Conservation (phyloP, 1,140 invertebrate species). For the Solenopsis invicta region DNA sequence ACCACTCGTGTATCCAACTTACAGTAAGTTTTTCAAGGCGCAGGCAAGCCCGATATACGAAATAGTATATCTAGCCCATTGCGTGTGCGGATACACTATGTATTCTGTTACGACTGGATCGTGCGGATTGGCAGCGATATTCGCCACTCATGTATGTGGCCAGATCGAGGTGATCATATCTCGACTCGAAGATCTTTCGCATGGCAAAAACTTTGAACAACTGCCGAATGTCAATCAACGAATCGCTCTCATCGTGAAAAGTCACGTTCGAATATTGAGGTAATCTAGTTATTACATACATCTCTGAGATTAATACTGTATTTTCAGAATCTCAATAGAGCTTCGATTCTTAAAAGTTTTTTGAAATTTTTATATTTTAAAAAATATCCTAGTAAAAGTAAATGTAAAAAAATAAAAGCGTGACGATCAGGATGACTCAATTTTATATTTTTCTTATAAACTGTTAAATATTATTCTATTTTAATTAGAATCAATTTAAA, state of each 20-base stretch:
- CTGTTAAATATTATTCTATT: not conserved
- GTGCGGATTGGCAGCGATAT: slow-evolving; percentile 66
- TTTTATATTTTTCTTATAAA: not conserved
- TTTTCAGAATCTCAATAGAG: not conserved
- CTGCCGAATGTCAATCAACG: slow-evolving; percentile 13
- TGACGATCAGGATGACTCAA: not conserved
- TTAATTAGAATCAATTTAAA: not conserved
- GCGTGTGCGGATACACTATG: slow-evolving; percentile 56
- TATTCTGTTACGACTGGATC: slow-evolving; percentile 64
- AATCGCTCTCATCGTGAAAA: slow-evolving; percentile 29
- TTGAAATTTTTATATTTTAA: not conserved
- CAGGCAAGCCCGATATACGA: slow-evolving; percentile 65
- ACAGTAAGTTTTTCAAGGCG: slow-evolving; percentile 52
- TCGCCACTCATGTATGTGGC: slow-evolving; percentile 70
- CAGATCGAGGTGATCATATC: slow-evolving; percentile 68
- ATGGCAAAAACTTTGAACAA: slow-evolving; percentile 43
- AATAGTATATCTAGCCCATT: slow-evolving; percentile 60
- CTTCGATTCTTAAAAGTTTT: not conserved
- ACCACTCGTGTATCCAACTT: slow-evolving; percentile 67
- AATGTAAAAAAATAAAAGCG: not conserved
- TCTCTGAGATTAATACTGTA: not conserved
- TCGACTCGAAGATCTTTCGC: slow-evolving; percentile 57
- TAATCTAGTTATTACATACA: slow-evolving; percentile 5
- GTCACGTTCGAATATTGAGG: slow-evolving; percentile 55
- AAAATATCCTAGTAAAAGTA: not conserved